A percentile compares a stretch with the other conserved stretches of the same genome.
Evolutionary conservation across 2,113 vertebrate species (phyloP).

Genomic region (Vireo altiloquus): DNA sequence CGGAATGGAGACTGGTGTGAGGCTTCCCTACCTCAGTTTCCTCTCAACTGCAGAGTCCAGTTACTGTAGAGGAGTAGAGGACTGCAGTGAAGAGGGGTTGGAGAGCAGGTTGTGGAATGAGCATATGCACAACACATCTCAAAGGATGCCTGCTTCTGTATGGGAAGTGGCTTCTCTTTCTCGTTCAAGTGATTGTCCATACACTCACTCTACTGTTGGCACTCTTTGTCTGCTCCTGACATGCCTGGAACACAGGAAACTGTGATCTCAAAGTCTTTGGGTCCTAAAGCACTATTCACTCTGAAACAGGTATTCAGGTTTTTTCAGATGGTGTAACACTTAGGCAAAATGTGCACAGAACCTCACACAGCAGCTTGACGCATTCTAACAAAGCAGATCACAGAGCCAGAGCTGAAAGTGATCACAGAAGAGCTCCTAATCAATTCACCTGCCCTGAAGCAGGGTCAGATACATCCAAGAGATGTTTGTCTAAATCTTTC

Average conservation of each 20-base stretch:
- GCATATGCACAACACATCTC: constrained; percentile 56
- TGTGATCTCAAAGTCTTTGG: neutral
- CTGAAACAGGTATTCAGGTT: neutral
- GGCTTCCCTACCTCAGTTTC: constrained; percentile 53
- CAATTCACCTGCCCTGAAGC: neutral
- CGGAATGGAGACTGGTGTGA: neutral
- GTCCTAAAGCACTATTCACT: neutral
- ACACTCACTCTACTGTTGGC: neutral
- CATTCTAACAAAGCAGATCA: neutral
- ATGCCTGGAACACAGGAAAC: neutral
- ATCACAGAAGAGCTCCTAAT: neutral
- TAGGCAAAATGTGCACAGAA: neutral
- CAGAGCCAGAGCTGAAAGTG: neutral
- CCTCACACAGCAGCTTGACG: neutral
- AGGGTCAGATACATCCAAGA: neutral
- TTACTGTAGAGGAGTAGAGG: constrained; percentile 63
- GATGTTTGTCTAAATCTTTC: neutral
- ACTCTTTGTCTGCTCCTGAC: neutral
- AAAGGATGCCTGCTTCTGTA: constrained; percentile 33
- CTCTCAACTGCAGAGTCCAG: constrained; percentile 60
- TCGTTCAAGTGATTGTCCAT: neutral
- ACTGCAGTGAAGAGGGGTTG: constrained; percentile 63
- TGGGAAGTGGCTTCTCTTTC: constrained; percentile 46
- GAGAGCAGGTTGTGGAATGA: constrained; percentile 52
- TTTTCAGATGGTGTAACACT: neutral